These are phyloP conservation scores for Grapholita molesta DNA, from an alignment of 1,140 invertebrate species.

Conservation along the genomic window DNA sequence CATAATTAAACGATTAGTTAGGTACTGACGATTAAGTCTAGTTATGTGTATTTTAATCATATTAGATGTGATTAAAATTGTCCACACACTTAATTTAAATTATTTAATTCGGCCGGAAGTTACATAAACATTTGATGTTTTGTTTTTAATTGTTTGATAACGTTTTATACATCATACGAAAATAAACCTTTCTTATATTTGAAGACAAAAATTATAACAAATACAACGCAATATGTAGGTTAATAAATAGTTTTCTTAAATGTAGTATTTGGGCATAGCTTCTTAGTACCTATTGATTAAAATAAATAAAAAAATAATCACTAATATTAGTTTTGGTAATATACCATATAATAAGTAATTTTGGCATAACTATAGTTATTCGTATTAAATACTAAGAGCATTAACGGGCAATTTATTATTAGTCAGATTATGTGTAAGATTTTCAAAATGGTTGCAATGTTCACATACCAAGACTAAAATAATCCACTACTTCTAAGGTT, in stretches of 20 bases:
- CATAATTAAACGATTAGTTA: too few relatives aligned
- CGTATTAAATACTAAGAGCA: background rate
- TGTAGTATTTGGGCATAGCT: background rate
- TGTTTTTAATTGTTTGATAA: background rate
- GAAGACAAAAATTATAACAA: background rate
- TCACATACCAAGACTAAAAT: background rate
- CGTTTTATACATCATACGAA: background rate
- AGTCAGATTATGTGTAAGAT: background rate
- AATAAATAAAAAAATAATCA: background rate
- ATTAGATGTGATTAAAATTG: too few relatives aligned
- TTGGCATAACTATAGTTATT: background rate
- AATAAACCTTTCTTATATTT: background rate
- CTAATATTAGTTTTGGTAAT: background rate
- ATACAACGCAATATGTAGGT: background rate
- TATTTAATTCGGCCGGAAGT: background rate
- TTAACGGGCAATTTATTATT: background rate
- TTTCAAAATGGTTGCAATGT: background rate
- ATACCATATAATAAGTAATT: background rate
- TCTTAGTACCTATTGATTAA: background rate
- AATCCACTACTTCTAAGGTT: slow-evolving; percentile 11
- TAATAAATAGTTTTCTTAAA: background rate
- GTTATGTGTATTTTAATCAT: too few relatives aligned
- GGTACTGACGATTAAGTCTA: too few relatives aligned
- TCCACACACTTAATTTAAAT: background rate
- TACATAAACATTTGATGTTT: background rate